Conservation (phyloP, 1,140 invertebrate genomes). For the Drosophila pandora region DNA sequence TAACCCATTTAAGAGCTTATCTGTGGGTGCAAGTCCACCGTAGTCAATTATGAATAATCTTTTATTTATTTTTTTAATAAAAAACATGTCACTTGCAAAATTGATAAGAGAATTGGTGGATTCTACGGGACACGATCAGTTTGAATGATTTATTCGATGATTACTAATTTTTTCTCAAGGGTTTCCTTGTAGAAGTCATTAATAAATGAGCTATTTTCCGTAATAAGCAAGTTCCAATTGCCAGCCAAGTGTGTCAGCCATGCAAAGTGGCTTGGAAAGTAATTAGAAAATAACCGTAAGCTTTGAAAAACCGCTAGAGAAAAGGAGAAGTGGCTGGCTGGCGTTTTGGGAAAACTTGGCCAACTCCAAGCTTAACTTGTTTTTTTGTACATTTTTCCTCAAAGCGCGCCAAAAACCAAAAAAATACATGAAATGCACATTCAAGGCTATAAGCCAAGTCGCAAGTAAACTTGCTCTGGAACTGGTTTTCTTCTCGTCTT, state of each 20-base stretch:
- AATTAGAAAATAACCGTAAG: conserved; percentile 70
- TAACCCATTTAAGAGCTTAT: conserved; percentile 51
- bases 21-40: conserved; percentile 40
- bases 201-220: neutral
- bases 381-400: conserved; percentile 48
- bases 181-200: neutral
- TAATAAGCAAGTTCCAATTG: conserved; percentile 50
- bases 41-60: conserved; percentile 39
- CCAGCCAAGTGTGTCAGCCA: conserved; percentile 59
- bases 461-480: conserved; percentile 50
- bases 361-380: conserved; percentile 36
- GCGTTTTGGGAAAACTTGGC: conserved; percentile 41
- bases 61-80: neutral
- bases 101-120: conserved; percentile 50
- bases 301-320: conserved; percentile 26
- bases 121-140: conserved; percentile 41
- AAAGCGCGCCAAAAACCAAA: conserved; percentile 70
- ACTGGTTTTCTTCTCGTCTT: conserved; percentile 52
- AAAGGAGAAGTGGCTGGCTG: neutral
- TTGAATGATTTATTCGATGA: conserved; percentile 50
- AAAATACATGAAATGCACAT: conserved; percentile 72
- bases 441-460: conserved; percentile 61
- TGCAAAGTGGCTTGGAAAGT: conserved; percentile 42
- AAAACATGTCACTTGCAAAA: conserved; percentile 58
- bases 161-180: neutral